Conservation (phyloP, 1,140 invertebrate species). For the Rhyacophila brunnea region DNA sequence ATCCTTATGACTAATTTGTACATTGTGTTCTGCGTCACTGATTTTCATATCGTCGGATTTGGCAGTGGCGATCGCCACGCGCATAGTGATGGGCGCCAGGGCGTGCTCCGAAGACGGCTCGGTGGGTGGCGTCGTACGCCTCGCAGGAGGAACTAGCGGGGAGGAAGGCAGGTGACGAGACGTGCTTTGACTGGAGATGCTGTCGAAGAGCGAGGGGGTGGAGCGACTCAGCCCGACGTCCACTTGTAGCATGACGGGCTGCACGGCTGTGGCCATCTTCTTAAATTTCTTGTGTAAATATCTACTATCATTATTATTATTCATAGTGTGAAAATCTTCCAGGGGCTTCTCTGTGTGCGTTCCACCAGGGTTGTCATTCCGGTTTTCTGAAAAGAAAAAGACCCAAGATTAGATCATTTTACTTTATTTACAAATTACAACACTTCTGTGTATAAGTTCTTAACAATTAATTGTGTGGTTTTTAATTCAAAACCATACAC, state of each 20-base stretch:
- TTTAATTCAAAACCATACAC: too few species aligned
- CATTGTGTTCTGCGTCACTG: slow-evolving; percentile 46
- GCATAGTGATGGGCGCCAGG: neutral
- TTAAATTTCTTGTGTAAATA: slow-evolving; percentile 92
- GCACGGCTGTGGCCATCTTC: slow-evolving; percentile 71
- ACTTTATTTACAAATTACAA: too few species aligned
- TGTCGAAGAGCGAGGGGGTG: slow-evolving; percentile 46
- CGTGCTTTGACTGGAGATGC: slow-evolving; percentile 38
- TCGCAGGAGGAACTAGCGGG: slow-evolving; percentile 21
- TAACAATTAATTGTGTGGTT: too few species aligned
- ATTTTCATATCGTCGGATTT: slow-evolving; percentile 26
- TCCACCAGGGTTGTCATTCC: slow-evolving; percentile 23
- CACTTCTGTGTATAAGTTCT: too few species aligned
- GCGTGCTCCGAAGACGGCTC: slow-evolving; percentile 4
- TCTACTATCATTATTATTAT: slow-evolving; percentile 67
- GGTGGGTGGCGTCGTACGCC: slow-evolving; percentile 1
- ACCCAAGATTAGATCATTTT: too few species aligned
- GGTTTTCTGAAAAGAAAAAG: slow-evolving; percentile 45
- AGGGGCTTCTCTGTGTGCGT: slow-evolving; percentile 17
- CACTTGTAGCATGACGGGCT: slow-evolving; percentile 41
- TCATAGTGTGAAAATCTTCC: slow-evolving; percentile 32
- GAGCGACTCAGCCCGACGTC: slow-evolving; percentile 40
- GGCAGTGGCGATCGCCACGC: slow-evolving; percentile 1
- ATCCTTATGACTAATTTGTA: slow-evolving; percentile 56
- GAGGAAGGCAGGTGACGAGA: slow-evolving; percentile 33